Evolutionary conservation across 2,113 vertebrate species (phyloP), one percentile per base, ranked within the genome.

Genomic region (Daboia siamensis): DNA sequence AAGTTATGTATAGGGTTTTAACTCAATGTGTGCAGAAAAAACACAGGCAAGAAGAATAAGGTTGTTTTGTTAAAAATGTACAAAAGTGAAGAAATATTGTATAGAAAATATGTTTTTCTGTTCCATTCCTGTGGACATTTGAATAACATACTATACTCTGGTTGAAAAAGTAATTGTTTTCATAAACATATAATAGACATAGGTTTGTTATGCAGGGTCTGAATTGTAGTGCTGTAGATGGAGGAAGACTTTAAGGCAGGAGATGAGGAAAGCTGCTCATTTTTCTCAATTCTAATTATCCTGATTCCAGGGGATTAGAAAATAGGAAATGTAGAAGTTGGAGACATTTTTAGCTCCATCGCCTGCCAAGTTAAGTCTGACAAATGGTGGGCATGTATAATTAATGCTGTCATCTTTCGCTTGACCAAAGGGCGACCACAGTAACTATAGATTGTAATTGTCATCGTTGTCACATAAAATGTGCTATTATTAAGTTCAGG

Each of bases 391-490:
- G 93, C 94, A 94, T 97, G 95, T 98, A 97, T 98, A 98, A 98
- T 98, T 98, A 98, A 98, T 97, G 97, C 97, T 97, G 97, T 97
- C 97, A 97, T 97, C 97, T 97, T 97, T 92, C 96, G 93, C 96
- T 92, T 93, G 96, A 98, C 97, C 97, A 98, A 97, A 97, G 97
- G 97, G 97, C 12, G 94, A 96, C 96, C 97, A 97, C 95, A 93
- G 97, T 98, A 98, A 98, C 98, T 97, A 95, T 98, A 98, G 98
- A 98, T 98, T 98, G 98, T 98, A 98, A 98, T 98, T 98, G 98
- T 98, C 98, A 98, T 97, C 95, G 92, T 98, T 98, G 98, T 98
- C 98, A 98, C 97, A 98, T 98, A 98, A 98, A 98, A 98, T 98
- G 98, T 98, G 97, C 97, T 98, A 97, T 98, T 98, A 98, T 98